Evolutionary conservation across 2,888 invertebrate genomes (phyloP).

Genomic region (Cantharis nigra): DNA sequence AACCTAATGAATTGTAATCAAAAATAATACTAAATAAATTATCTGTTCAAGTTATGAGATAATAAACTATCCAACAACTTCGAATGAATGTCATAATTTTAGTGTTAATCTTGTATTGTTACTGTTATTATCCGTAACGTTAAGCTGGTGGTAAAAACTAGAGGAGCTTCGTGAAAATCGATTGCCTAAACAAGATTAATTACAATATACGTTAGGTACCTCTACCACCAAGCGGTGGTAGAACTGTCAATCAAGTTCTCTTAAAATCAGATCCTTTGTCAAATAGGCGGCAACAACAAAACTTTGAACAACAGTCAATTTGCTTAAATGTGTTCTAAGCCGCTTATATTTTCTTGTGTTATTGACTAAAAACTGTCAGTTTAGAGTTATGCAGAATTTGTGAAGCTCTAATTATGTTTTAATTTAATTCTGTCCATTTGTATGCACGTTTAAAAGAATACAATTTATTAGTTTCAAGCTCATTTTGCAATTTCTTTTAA

Average conservation of each 20-base stretch:
- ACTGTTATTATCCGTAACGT: conserved; percentile 17
- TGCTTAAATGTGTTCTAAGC: conserved; percentile 2
- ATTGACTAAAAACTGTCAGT: conserved; percentile 25
- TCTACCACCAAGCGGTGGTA: conserved; percentile 29
- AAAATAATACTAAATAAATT: neutral
- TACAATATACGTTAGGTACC: conserved; percentile 37
- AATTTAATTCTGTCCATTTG: conserved; percentile 35
- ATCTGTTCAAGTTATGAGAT: neutral
- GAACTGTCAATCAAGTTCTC: conserved; percentile 38
- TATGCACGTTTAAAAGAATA: conserved; percentile 29
- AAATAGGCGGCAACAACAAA: conserved; percentile 18
- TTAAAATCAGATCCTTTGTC: conserved; percentile 11
- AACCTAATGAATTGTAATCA: neutral
- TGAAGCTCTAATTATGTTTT: conserved; percentile 35
- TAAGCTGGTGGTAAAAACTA: conserved; percentile 25
- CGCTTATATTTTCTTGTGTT: conserved; percentile 16
- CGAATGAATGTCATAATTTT: neutral
- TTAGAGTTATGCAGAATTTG: conserved; percentile 34
- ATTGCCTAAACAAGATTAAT: conserved; percentile 41
- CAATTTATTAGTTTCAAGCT: conserved; percentile 27
- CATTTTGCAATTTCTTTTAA: neutral
- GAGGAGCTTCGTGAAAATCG: conserved; percentile 35
- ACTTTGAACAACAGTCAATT: neutral
- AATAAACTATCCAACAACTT: neutral
- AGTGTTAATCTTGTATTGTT: neutral